phyloP scores from a whole-genome alignment of 2,888 invertebrate genomes.

The Andricus quercusramuli region DNA sequence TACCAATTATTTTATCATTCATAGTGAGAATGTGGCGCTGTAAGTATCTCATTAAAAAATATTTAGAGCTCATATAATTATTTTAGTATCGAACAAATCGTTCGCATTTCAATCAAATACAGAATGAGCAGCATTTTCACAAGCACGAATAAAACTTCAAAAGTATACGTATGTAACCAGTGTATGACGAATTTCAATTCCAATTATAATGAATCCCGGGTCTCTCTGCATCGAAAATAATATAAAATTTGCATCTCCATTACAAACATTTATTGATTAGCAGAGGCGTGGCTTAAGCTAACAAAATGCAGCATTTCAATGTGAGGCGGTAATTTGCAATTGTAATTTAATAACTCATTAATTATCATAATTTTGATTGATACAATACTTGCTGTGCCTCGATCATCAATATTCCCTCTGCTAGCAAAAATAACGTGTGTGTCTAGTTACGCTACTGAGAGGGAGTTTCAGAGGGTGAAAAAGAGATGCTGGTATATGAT shows the following conservation, averaged over 20 bases:
- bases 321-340: neutral
- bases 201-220: conserved; percentile 21
- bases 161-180: neutral
- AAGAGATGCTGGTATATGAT: conserved; percentile 58
- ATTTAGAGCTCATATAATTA: too few species aligned
- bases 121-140: neutral
- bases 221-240: conserved; percentile 14
- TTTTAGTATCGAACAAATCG: neutral
- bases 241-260: conserved; percentile 35
- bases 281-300: conserved; percentile 32
- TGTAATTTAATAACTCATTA: conserved; percentile 5
- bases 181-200: conserved; percentile 21
- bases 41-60: too few species aligned
- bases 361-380: neutral
- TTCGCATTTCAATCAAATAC: neutral
- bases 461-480: conserved; percentile 52
- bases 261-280: conserved; percentile 40
- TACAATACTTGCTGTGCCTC: neutral
- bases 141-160: neutral
- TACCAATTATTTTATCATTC: too few species aligned
- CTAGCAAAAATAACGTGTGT: conserved; percentile 22
- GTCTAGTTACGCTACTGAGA: conserved; percentile 44
- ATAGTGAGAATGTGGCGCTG: too few species aligned
- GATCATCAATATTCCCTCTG: conserved; percentile 22
- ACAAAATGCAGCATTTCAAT: conserved; percentile 28